Base-by-base conservation (phyloP, 2,888 invertebrate species). In the Caenorhabditis auriculariae region DNA sequence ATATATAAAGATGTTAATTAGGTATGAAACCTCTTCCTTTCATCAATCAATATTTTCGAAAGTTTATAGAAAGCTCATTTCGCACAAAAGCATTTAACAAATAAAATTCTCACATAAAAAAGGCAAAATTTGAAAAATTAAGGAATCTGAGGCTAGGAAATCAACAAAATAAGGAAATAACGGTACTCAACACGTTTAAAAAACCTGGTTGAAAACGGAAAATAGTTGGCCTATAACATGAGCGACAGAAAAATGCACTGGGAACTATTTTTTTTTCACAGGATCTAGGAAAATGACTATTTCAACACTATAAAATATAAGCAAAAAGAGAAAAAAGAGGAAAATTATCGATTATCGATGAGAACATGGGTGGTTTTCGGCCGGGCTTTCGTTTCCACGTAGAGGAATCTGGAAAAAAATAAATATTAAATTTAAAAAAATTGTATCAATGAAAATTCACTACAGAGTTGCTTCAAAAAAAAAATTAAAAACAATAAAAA, bases 341-440 rank as follows among this genome's bases (percentile, higher is more conserved):
- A n/a, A 49, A 53, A 37, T 60, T 49, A 66, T 46, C 78, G 69
- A 66, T 78, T 76, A 63, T 78, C 77, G 45, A 79, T 63, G 24
- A 79, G 63, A 19, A 77, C 66, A 45, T 76, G 68, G 4, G 74
- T 70, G 21, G 63, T 66, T 35, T 67, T 66, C 4, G 69, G 72
- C 2, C 63, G 62, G 4, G 68, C 58, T 45, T 63, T 70, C 35
- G 72, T 70, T 57, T 75, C 72, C 12, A 76, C 75, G 47, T 70
- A 69, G 12, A 77, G 35, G 62, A 75, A 76, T 19, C 72, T 58
- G 53, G 56, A 73, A 19, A 58, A n/a, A n/a, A n/a, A n/a, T n/a
- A n/a, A n/a, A n/a, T n/a, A n/a, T n/a, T n/a, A n/a, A n/a, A n/a
- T n/a, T n/a, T n/a, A n/a, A n/a, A n/a, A n/a, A n/a, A n/a, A n/a